These are phyloP conservation scores for Tenthredo livida DNA, from an alignment of 2,888 invertebrate genomes.

Conservation along the genomic window DNA sequence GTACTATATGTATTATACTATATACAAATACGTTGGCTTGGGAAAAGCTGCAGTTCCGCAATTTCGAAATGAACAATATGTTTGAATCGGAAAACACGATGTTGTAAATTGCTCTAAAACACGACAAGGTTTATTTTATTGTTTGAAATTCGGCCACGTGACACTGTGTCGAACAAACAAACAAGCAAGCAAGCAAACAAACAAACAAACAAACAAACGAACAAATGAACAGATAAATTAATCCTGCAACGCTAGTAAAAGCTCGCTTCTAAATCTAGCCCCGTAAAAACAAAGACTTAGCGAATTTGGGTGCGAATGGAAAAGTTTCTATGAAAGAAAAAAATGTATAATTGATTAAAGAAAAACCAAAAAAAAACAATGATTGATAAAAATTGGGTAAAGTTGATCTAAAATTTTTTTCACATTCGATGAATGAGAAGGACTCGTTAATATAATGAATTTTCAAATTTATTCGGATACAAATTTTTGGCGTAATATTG, in stretches of 20 bases:
- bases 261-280: background rate
- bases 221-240: background rate
- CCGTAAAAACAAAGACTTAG: background rate
- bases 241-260: background rate
- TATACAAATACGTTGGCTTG: background rate
- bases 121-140: background rate
- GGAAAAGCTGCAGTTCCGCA: background rate
- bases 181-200: background rate
- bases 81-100: background rate
- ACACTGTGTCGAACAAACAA: conserved; percentile 6
- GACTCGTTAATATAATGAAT: no score
- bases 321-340: no score
- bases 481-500: no score
- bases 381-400: background rate
- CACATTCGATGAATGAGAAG: no score
- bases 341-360: no score
- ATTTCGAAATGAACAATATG: background rate
- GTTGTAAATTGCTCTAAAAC: background rate
- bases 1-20: no score
- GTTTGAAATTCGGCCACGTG: conserved; percentile 36
- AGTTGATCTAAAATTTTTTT: background rate
- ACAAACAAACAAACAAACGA: background rate
- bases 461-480: no score
- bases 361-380: no score
- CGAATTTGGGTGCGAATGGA: background rate